Evolutionary conservation across 23 tunicate genomes (phyloP).

Genomic region (Oikopleura vanhoeffeni): DNA sequence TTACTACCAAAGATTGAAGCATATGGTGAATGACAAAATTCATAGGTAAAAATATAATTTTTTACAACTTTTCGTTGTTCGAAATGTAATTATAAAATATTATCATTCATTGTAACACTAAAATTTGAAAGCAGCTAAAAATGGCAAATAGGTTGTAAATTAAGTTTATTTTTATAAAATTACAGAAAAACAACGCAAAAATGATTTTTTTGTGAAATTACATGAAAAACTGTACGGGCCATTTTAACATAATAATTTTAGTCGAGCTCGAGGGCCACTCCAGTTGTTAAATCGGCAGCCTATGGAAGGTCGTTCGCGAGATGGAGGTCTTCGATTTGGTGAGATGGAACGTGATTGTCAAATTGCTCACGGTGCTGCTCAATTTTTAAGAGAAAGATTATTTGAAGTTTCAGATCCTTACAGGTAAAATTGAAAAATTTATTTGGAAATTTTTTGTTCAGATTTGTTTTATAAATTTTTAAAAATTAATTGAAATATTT

Average conservation of each 20-base stretch:
- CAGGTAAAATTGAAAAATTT: conserved; percentile 1
- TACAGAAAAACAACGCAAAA: too few species aligned
- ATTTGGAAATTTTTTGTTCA: background rate
- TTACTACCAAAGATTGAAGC: conserved; percentile 87
- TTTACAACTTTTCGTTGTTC: too few species aligned
- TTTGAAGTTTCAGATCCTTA: conserved; percentile 98
- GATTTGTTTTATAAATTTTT: background rate
- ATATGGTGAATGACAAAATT: conserved; percentile 97
- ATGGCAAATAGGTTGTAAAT: too few species aligned
- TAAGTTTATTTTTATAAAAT: too few species aligned
- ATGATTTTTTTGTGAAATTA: too few species aligned
- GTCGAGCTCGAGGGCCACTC: conserved; percentile 91
- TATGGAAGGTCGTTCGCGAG: conserved; percentile 98
- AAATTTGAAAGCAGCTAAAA: too few species aligned
- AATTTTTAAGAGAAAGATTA: conserved; percentile 66
- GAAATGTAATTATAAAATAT: too few species aligned
- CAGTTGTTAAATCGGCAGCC: conserved; percentile 92
- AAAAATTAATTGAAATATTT: background rate
- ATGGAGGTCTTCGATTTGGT: conserved; percentile 94
- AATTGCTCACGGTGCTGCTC: conserved; percentile 99
- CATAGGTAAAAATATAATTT: conserved; percentile 21
- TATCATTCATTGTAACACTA: too few species aligned
- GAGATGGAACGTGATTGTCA: conserved; percentile 99
- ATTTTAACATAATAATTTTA: too few species aligned
- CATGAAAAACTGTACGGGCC: too few species aligned